Evolutionary conservation across 2,797 vertebrate species (phyloP).

Genomic region (Malacoraja senta): DNA sequence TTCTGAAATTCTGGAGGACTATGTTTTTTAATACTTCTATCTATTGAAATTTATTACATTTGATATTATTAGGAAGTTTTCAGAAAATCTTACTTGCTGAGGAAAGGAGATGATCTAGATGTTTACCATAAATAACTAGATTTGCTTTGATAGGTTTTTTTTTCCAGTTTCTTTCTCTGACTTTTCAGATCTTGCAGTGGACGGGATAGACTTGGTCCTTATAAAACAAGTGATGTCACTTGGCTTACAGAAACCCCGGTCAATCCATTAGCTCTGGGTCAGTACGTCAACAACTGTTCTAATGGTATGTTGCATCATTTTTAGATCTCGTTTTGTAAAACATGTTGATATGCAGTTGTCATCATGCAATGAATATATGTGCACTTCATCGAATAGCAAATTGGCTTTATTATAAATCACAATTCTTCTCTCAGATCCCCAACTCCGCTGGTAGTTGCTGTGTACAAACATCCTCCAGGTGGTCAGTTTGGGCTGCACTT

Average conservation of each 20-base stretch:
- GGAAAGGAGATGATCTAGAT: background rate
- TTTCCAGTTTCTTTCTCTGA: background rate
- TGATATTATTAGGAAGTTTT: background rate
- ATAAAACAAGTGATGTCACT: constrained; percentile 70
- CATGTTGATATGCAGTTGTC: background rate
- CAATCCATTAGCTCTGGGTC: constrained; percentile 82
- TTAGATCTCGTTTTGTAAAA: background rate
- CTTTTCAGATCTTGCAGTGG: constrained; percentile 76
- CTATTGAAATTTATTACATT: background rate
- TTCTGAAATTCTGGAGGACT: background rate
- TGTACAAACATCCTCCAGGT: no score
- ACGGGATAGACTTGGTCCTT: constrained; percentile 75
- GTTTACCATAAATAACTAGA: background rate
- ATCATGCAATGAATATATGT: background rate
- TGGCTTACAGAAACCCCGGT: constrained; percentile 68
- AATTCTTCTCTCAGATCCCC: no score
- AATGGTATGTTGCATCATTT: constrained; percentile 54
- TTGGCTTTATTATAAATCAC: background rate
- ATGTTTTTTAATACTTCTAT: background rate
- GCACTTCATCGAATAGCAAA: background rate
- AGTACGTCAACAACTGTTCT: constrained; percentile 92
- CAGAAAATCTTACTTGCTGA: background rate
- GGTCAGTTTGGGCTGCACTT: no score
- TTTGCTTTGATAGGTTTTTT: background rate
- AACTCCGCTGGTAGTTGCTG: no score